phyloP scores from a whole-genome alignment of 2,888 invertebrate genomes.

The Trisateles emortualis region DNA sequence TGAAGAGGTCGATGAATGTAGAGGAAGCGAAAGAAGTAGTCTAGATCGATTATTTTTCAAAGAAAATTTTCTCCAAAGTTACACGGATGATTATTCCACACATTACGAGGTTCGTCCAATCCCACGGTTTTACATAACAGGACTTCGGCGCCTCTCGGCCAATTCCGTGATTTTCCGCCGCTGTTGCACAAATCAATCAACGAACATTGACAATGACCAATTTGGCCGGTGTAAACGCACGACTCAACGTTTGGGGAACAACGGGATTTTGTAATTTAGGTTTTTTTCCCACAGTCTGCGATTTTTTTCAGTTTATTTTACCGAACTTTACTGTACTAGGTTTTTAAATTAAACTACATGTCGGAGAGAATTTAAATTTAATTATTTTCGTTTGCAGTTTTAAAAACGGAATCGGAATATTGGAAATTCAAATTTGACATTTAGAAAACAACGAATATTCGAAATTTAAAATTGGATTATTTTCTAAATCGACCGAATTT shows the following conservation, averaged over 20 bases:
- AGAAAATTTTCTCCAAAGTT: neutral
- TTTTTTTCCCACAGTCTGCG: constrained; percentile 28
- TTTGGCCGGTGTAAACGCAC: constrained; percentile 42
- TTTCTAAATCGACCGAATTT: no score
- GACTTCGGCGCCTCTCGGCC: constrained; percentile 26
- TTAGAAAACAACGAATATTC: no score
- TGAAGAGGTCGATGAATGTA: no score
- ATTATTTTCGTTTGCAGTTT: no score
- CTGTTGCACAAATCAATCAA: constrained; percentile 43
- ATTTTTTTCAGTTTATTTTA: constrained; percentile 2
- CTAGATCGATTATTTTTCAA: no score
- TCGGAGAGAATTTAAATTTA: no score
- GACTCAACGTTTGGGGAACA: constrained; percentile 39
- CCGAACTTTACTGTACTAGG: neutral
- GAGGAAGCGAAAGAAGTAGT: no score
- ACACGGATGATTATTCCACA: neutral
- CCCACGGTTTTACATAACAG: constrained; percentile 47
- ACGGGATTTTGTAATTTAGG: constrained; percentile 31
- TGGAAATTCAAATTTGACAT: no score
- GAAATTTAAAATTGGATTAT: no score
- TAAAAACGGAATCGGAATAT: no score
- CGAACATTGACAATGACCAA: constrained; percentile 42
- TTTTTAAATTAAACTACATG: no score
- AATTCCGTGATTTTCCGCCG: constrained; percentile 38
- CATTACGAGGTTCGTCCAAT: constrained; percentile 18